phyloP scores from a whole-genome alignment of 2,797 vertebrate genomes.

The Chloroceryle amazona region DNA sequence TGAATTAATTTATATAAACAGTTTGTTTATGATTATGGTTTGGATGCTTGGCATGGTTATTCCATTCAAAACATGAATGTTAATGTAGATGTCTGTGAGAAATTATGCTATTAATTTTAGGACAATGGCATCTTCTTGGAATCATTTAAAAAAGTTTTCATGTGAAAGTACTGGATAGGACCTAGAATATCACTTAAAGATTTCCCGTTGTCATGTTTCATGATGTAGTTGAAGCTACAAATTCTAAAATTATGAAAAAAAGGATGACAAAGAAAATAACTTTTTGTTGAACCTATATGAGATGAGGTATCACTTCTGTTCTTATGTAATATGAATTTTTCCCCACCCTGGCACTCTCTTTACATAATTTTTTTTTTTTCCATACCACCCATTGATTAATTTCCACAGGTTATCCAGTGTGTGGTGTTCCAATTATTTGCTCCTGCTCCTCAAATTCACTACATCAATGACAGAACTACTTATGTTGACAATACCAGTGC shows the following conservation, averaged over 20 bases:
- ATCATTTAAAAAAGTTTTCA: background rate
- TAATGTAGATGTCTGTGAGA: background rate
- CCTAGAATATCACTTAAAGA: background rate
- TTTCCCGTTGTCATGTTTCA: background rate
- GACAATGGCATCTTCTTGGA: background rate
- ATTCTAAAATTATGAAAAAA: background rate
- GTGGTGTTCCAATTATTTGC: slow-evolving; percentile 85
- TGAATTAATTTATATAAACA: background rate
- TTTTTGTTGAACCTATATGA: background rate
- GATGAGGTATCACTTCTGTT: background rate
- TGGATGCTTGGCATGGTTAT: background rate
- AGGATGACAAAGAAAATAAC: background rate
- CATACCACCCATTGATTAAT: background rate
- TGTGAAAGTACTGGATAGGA: background rate
- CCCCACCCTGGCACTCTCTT: background rate
- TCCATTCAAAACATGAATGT: background rate
- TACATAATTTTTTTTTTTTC: background rate
- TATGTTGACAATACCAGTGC: slow-evolving; percentile 85
- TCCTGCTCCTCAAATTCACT: slow-evolving; percentile 81
- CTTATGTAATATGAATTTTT: background rate
- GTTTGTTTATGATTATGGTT: background rate
- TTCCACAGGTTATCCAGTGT: slow-evolving; percentile 77
- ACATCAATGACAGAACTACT: slow-evolving; percentile 84
- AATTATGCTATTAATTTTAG: background rate
- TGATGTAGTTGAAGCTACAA: background rate